Base-by-base conservation (phyloP, 1,140 invertebrate genomes). In the Platorchestia sp. region DNA sequence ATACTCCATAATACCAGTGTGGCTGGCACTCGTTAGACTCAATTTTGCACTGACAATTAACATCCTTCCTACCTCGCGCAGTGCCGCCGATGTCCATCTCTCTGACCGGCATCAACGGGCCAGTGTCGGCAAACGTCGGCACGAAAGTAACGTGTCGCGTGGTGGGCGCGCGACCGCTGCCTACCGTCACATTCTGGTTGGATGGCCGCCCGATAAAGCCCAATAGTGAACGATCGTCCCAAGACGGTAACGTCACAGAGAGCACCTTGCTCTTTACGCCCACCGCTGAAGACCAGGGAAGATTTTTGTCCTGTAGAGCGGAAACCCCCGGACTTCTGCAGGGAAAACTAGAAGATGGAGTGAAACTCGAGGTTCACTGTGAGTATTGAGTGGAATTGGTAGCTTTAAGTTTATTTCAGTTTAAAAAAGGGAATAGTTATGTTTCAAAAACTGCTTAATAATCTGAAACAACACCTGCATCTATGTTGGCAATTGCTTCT, bases 361-460 rank as follows among this genome's bases (percentile, higher is more conserved):
- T 98, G 98, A 98, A 98, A 97, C 98, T 99, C 97, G 98, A 99
- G 97, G 98, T 99, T 97, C 98, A 98, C 97, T 98, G 98, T 99
- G 97, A 98, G 98, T 98, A 89, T 41, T 19, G 41, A 41, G 41
- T n/a, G n/a, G n/a, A n/a, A n/a, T n/a, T n/a, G n/a, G n/a, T n/a
- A n/a, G n/a, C n/a, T n/a, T n/a, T n/a, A n/a, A n/a, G n/a, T n/a
- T n/a, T n/a, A n/a, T n/a, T n/a, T n/a, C n/a, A n/a, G n/a, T n/a
- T n/a, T n/a, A n/a, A n/a, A n/a, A n/a, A n/a, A n/a, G n/a, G n/a
- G n/a, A n/a, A n/a, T n/a, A n/a, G n/a, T n/a, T n/a, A n/a, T n/a
- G n/a, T n/a, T n/a, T n/a, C n/a, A n/a, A n/a, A n/a, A n/a, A n/a
- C n/a, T n/a, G n/a, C n/a, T n/a, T n/a, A n/a, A n/a, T n/a, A n/a